phyloP scores from a whole-genome alignment of 2,888 invertebrate genomes.

The Globia sparganii region DNA sequence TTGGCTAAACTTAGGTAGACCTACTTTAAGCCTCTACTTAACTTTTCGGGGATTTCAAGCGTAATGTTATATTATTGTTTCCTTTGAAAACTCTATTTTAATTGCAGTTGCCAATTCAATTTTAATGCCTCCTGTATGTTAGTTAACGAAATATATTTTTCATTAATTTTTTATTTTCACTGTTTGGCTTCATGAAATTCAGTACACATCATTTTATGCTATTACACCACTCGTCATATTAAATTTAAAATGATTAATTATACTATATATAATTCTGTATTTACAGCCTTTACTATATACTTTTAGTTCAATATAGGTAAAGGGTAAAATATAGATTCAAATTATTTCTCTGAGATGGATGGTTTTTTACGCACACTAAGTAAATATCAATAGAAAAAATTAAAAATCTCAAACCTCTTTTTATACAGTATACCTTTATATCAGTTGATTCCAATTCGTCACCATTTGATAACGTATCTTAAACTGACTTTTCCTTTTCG shows the following conservation, averaged over 20 bases:
- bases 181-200: constrained; percentile 18
- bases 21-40: neutral
- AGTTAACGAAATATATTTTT: constrained; percentile 20
- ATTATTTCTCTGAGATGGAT: neutral
- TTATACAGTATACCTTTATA: too few relatives aligned
- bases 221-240: neutral
- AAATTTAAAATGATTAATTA: neutral
- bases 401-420: neutral
- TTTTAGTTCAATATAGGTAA: neutral
- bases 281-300: neutral
- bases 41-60: neutral
- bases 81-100: neutral
- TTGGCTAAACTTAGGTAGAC: neutral
- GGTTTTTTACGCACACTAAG: neutral
- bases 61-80: neutral
- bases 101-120: neutral
- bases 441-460: too few relatives aligned
- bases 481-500: too few relatives aligned
- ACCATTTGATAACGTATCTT: too few relatives aligned
- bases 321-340: too few relatives aligned
- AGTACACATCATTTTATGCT: constrained; percentile 4
- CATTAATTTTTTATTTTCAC: constrained; percentile 17
- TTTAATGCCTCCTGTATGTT: neutral
- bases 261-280: neutral
- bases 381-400: neutral